Percentiles rank a stretch among this genome's conserved stretches.
These are phyloP conservation scores for Dysdera silvatica DNA, from an alignment of 1,140 invertebrate species.

Conservation along the genomic window DNA sequence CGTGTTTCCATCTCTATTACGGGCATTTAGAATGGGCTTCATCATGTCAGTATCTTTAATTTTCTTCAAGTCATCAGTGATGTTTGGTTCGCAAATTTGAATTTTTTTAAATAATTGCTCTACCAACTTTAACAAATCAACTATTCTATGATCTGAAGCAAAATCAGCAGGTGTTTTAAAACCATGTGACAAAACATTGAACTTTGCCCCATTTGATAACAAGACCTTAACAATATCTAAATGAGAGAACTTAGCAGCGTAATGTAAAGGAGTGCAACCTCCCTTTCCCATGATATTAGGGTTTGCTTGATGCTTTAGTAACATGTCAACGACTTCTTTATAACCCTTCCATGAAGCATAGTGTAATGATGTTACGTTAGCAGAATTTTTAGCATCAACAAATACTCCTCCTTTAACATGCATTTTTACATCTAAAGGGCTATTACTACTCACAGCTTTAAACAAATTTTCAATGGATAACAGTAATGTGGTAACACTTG, in stretches of 20 bases:
- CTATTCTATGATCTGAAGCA: not conserved
- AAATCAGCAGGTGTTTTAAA: slow-evolving; percentile 5
- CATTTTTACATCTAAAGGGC: not conserved
- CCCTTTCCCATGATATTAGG: not conserved
- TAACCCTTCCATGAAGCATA: not conserved
- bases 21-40: slow-evolving; percentile 5
- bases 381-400: not conserved
- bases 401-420: not conserved
- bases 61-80: not conserved
- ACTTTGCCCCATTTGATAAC: not conserved
- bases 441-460: not conserved
- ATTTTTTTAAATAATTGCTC: slow-evolving; percentile 7
- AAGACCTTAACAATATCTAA: not conserved
- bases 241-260: slow-evolving; percentile 12
- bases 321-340: not conserved
- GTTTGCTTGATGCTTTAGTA: slow-evolving; percentile 2
- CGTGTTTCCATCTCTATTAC: not conserved
- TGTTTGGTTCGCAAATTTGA: not conserved
- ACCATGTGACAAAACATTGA: not conserved
- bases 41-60: not conserved
- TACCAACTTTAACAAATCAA: slow-evolving; percentile 8
- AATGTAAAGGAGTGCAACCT: slow-evolving; percentile 6
- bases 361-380: not conserved
- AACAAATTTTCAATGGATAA: not conserved
- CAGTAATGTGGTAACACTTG: not conserved